Percentiles rank a stretch among this genome's conserved stretches.
These are phyloP conservation scores for Pantherophis vulpinus DNA, from an alignment of 2,797 vertebrate genomes.

Conservation along the genomic window DNA sequence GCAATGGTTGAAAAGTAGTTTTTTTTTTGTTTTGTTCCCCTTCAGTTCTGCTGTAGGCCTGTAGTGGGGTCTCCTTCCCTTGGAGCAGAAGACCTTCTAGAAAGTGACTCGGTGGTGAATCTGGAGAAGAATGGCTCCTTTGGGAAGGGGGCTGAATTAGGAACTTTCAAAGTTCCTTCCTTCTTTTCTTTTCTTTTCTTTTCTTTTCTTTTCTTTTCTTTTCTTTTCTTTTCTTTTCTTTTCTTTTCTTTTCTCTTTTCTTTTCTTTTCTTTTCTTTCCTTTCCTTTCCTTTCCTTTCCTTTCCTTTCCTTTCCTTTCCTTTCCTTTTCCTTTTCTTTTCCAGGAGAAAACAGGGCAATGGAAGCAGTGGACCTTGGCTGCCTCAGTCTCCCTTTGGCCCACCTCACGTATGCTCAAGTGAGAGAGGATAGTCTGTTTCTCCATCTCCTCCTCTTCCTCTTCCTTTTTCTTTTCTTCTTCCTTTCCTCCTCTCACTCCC, in stretches of 20 bases:
- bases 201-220: not conserved
- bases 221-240: too few relatives aligned
- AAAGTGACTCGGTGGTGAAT: not conserved
- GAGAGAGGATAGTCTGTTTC: not conserved
- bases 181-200: not conserved
- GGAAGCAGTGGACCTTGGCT: not conserved
- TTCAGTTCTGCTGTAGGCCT: too few relatives aligned
- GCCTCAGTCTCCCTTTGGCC: not conserved
- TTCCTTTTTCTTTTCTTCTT: too few relatives aligned
- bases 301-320: too few relatives aligned
- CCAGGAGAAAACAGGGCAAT: not conserved
- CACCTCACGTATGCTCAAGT: not conserved
- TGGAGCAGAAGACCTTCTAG: conserved; percentile 10
- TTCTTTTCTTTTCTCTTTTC: too few relatives aligned
- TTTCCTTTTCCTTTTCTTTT: not conserved
- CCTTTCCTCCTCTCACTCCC: not conserved
- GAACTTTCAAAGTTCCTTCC: not conserved
- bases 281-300: not conserved
- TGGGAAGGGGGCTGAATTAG: not conserved
- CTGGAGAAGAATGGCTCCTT: not conserved
- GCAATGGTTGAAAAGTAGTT: not conserved
- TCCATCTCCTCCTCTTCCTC: not conserved
- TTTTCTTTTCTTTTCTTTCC: not conserved
- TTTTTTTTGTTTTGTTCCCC: too few relatives aligned
- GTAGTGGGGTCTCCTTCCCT: not conserved